These are phyloP conservation scores for Vesta saturnalis DNA, from an alignment of 2,888 invertebrate species.

Conservation along the genomic window DNA sequence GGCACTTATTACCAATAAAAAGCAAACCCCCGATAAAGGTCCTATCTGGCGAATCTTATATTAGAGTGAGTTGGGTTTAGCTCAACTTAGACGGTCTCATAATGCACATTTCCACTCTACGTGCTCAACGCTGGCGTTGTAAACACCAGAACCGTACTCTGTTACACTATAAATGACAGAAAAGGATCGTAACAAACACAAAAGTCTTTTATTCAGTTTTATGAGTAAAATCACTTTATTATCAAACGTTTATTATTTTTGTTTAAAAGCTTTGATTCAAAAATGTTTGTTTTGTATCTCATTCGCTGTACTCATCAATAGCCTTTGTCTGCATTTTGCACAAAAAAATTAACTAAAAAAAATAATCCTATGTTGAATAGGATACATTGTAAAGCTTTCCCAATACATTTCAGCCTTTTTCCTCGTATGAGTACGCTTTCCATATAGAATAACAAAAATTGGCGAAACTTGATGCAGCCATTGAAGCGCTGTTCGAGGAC, in stretches of 20 bases:
- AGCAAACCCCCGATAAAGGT: conserved; percentile 44
- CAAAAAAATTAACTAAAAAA: no score
- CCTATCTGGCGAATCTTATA: conserved; percentile 41
- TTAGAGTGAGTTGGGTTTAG: conserved; percentile 31
- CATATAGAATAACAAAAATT: no score
- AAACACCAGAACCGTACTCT: conserved; percentile 26
- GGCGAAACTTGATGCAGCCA: no score
- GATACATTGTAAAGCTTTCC: no score
- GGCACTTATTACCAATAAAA: conserved; percentile 53
- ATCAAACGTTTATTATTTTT: conserved; percentile 1
- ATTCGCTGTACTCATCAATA: background rate
- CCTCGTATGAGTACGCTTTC: no score
- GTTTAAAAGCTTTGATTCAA: background rate
- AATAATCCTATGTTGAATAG: no score
- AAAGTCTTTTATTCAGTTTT: conserved; percentile 1
- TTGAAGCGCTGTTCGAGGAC: no score
- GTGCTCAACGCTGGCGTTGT: conserved; percentile 38
- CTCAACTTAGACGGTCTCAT: conserved; percentile 43
- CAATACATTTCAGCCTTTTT: no score
- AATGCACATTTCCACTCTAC: conserved; percentile 46
- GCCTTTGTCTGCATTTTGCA: background rate
- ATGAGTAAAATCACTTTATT: background rate
- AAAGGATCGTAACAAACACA: background rate
- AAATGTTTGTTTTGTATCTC: background rate
- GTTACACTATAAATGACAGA: background rate